These are phyloP conservation scores for Leucophenga montana DNA, from an alignment of 2,888 invertebrate genomes.

Conservation along the genomic window DNA sequence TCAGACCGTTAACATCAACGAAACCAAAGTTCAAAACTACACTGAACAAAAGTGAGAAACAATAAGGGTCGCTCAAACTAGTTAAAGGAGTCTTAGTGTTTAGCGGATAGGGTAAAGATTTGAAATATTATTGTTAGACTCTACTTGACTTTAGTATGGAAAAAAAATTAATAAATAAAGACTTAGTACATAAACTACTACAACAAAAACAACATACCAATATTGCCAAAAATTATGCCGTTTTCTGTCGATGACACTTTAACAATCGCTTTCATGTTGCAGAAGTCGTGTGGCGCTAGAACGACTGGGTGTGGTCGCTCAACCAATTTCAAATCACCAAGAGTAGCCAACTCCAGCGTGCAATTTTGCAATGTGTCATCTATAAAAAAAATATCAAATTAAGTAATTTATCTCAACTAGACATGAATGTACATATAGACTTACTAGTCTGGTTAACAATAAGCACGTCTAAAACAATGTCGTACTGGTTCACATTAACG, in stretches of 20 bases:
- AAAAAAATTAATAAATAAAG: neutral
- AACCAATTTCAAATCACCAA: conserved; percentile 97
- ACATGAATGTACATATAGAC: too few relatives aligned
- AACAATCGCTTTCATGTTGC: conserved; percentile 98
- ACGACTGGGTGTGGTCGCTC: conserved; percentile 97
- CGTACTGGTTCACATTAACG: conserved; percentile 98
- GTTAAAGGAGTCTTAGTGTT: too few relatives aligned
- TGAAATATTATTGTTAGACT: too few relatives aligned
- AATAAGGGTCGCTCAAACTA: too few relatives aligned
- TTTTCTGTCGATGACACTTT: conserved; percentile 99
- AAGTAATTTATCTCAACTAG: neutral
- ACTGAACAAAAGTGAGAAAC: too few relatives aligned
- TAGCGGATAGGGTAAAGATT: too few relatives aligned
- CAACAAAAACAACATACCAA: neutral
- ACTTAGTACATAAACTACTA: neutral
- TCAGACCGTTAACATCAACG: too few relatives aligned
- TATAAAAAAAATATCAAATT: conserved; percentile 48
- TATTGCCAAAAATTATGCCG: conserved; percentile 99
- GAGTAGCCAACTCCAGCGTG: conserved; percentile 96
- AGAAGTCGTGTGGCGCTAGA: conserved; percentile 96
- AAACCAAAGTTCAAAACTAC: too few relatives aligned
- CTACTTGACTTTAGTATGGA: too few relatives aligned
- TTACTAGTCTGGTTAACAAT: conserved; percentile 96
- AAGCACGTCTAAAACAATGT: conserved; percentile 97
- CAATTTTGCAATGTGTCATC: conserved; percentile 98